A percentile compares a stretch with the other conserved stretches of the same genome.
phyloP scores from a whole-genome alignment of 2,888 invertebrate species.

The Dusona sp. region DNA sequence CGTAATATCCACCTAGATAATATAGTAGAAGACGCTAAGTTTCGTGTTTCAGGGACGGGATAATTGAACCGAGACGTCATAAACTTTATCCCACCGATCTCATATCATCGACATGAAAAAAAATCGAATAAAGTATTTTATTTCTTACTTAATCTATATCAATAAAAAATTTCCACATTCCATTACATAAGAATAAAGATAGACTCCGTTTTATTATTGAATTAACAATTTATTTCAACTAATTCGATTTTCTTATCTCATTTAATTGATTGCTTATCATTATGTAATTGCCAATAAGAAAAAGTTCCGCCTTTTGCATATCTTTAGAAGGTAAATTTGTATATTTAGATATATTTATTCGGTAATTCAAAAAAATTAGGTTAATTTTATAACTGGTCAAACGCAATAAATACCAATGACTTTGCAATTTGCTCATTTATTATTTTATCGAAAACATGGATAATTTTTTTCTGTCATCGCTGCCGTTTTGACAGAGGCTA shows the following conservation, averaged over 20 bases:
- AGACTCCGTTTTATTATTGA: background rate
- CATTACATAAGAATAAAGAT: background rate
- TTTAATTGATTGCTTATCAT: constrained; percentile 8
- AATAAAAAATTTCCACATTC: background rate
- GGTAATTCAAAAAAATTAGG: background rate
- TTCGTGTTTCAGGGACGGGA: constrained; percentile 16
- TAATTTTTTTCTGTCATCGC: constrained; percentile 50
- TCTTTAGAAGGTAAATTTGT: background rate
- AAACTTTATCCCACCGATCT: constrained; percentile 18
- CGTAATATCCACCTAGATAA: constrained; percentile 48
- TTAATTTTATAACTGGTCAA: background rate
- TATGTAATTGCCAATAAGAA: background rate
- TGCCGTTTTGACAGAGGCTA: constrained; percentile 50
- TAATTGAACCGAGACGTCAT: constrained; percentile 35
- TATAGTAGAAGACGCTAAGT: constrained; percentile 55
- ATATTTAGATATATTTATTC: background rate
- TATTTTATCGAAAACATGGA: constrained; percentile 38
- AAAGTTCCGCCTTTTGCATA: background rate
- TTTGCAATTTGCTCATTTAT: constrained; percentile 5
- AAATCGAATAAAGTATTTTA: background rate
- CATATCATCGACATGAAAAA: background rate
- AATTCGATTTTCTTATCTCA: background rate
- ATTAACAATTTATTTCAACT: constrained; percentile 13
- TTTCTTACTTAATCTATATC: background rate
- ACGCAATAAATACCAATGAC: background rate